A percentile compares a stretch with the other conserved stretches of the same genome.
Evolutionary conservation across 2,113 vertebrate genomes (phyloP).

Genomic region (Corythaeola cristata): DNA sequence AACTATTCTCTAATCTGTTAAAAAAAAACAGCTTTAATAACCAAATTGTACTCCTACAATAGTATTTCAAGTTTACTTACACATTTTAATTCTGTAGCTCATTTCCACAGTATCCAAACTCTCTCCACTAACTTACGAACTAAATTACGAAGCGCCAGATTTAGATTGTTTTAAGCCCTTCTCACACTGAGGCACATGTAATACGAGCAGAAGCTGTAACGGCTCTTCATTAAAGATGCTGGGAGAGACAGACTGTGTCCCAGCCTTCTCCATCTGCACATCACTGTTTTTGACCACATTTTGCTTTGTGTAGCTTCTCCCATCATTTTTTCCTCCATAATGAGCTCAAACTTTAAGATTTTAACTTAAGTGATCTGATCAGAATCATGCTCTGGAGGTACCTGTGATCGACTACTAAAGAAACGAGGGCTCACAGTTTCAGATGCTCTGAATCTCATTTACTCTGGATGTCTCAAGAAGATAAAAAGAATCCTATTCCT

Average conservation of each 20-base stretch:
- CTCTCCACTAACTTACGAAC: background rate
- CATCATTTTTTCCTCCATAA: background rate
- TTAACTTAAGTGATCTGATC: background rate
- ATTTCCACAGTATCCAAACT: background rate
- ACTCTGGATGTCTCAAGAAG: background rate
- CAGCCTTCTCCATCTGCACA: background rate
- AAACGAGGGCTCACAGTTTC: background rate
- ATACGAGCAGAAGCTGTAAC: background rate
- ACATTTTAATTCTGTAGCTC: background rate
- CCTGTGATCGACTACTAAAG: background rate
- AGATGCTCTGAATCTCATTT: background rate
- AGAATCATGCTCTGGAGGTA: background rate
- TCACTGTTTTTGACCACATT: background rate
- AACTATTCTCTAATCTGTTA: background rate
- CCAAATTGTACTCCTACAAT: background rate
- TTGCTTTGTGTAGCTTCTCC: background rate
- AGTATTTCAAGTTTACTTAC: background rate
- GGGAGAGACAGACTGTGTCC: background rate
- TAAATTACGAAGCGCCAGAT: background rate
- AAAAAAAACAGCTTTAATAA: background rate
- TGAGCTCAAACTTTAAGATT: background rate
- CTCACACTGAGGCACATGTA: background rate
- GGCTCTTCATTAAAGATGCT: background rate
- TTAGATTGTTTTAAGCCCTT: background rate
- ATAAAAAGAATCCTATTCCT: background rate